Conservation (phyloP, 2,797 vertebrate genomes). For the Gallinago stenura region DNA sequence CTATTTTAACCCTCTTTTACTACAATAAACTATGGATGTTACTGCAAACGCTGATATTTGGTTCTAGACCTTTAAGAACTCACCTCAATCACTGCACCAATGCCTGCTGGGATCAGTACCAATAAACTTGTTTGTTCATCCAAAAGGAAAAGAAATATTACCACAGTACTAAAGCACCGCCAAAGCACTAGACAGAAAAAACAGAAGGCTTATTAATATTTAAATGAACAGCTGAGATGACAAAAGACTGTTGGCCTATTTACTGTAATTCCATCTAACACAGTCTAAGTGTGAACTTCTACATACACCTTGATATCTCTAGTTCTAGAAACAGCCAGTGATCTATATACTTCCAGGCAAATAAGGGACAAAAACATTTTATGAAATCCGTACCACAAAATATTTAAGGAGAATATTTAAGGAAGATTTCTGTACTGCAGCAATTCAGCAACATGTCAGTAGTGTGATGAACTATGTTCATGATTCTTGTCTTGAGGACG, state of each 20-base stretch:
- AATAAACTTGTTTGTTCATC: slow-evolving; percentile 94
- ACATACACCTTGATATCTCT: neutral
- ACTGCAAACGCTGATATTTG: neutral
- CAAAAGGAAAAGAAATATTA: slow-evolving; percentile 94
- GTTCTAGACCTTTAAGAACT: slow-evolving; percentile 33
- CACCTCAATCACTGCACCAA: slow-evolving; percentile 92
- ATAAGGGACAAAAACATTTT: neutral
- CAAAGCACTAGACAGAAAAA: slow-evolving; percentile 85
- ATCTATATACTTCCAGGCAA: neutral
- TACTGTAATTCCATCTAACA: neutral
- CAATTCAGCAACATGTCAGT: neutral
- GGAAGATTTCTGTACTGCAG: neutral
- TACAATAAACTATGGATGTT: neutral
- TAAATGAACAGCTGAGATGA: neutral
- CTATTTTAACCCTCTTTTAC: neutral
- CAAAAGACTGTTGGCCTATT: neutral
- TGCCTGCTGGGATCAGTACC: slow-evolving; percentile 91
- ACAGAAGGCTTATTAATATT: slow-evolving; percentile 3
- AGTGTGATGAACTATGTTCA: neutral
- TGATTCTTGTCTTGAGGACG: neutral
- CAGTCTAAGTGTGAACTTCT: neutral
- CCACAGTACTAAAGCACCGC: slow-evolving; percentile 92
- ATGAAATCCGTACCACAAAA: neutral
- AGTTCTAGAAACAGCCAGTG: neutral
- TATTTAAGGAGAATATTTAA: neutral